phyloP scores from a whole-genome alignment of 2,888 invertebrate species.

The Hartigia nigra region DNA sequence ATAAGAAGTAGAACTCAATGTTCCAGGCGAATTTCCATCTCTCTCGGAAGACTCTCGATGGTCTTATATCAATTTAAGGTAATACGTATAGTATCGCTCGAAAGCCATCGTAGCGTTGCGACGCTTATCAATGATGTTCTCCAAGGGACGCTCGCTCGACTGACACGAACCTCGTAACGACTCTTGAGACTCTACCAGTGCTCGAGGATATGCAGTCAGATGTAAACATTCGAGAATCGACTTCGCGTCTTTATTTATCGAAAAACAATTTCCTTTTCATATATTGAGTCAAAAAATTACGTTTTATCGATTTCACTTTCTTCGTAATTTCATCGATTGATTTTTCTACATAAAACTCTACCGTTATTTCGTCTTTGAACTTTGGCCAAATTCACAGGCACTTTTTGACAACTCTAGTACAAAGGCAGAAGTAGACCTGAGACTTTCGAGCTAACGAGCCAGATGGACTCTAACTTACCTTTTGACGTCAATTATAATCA shows the following conservation, averaged over 20 bases:
- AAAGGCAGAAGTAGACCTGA: not conserved
- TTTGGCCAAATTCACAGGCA: too few relatives aligned
- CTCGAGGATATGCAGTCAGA: not conserved
- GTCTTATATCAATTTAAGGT: not conserved
- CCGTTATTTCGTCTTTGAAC: too few relatives aligned
- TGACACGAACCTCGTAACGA: not conserved
- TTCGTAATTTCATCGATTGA: not conserved
- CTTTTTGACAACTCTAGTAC: accelerated
- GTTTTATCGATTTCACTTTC: not conserved
- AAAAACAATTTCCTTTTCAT: not conserved
- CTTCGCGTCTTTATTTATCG: not conserved
- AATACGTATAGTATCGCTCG: not conserved
- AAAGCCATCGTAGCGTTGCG: not conserved
- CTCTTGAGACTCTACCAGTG: not conserved
- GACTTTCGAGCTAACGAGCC: not conserved
- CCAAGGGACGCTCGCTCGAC: not conserved
- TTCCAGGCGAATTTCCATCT: not conserved
- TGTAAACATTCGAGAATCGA: not conserved
- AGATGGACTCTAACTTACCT: too few relatives aligned
- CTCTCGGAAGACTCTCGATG: not conserved
- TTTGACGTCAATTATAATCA: too few relatives aligned
- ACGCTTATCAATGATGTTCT: not conserved
- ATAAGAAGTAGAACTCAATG: not conserved
- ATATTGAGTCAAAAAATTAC: not conserved
- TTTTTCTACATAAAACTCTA: too few relatives aligned